These are phyloP conservation scores for Strigamia crassipes DNA, from an alignment of 2,888 invertebrate genomes.

Conservation along the genomic window DNA sequence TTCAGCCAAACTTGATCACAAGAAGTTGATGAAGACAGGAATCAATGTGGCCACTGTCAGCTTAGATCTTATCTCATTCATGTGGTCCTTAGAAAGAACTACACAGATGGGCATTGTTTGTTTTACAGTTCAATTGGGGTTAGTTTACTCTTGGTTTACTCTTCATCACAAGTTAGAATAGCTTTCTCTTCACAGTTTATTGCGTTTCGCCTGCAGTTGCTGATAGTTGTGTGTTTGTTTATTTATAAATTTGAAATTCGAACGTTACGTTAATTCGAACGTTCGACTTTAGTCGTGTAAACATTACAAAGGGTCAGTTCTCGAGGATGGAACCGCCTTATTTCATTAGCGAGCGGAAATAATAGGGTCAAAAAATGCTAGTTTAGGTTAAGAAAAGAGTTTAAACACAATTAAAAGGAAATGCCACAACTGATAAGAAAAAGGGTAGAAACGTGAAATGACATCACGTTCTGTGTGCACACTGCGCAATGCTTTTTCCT, in stretches of 20 bases:
- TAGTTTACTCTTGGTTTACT: neutral
- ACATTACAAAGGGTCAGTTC: neutral
- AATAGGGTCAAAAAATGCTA: neutral
- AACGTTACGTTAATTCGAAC: neutral
- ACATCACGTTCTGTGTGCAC: neutral
- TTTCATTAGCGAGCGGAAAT: neutral
- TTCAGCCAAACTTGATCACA: neutral
- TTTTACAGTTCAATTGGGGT: conserved; percentile 20
- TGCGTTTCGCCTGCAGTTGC: neutral
- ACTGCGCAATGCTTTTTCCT: neutral
- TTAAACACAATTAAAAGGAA: neutral
- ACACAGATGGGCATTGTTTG: neutral
- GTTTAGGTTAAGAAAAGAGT: neutral
- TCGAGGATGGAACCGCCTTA: neutral
- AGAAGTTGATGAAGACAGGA: conserved; percentile 38
- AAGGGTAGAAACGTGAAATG: neutral
- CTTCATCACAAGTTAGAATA: neutral
- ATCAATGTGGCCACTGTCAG: conserved; percentile 40
- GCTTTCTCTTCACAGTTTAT: neutral
- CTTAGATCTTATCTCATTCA: conserved; percentile 33
- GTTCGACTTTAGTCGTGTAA: neutral
- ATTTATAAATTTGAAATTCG: neutral
- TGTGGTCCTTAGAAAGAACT: neutral
- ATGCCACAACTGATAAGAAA: neutral
- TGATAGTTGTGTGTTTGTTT: neutral